These are phyloP conservation scores for Drosophila neonasuta DNA, from an alignment of 2,888 invertebrate species.

Conservation along the genomic window DNA sequence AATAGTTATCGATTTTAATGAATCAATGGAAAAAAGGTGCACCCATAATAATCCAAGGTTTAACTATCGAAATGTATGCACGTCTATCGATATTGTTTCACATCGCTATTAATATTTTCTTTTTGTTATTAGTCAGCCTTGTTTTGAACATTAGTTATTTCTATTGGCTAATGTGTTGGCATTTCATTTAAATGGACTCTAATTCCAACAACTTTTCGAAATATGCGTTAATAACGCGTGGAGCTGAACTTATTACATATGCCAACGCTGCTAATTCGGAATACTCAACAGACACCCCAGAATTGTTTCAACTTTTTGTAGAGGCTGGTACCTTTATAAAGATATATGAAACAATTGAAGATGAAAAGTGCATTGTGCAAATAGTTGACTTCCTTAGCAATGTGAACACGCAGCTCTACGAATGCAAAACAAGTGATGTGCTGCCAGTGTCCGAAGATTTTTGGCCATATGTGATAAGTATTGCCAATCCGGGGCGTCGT, in stretches of 20 bases:
- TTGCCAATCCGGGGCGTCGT: conserved; percentile 83
- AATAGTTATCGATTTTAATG: background rate
- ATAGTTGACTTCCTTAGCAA: conserved; percentile 66
- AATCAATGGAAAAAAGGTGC: background rate
- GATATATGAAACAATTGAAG: conserved; percentile 54
- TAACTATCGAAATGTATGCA: conserved; percentile 5
- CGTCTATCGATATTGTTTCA: conserved; percentile 29
- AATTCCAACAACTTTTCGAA: conserved; percentile 38
- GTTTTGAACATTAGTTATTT: conserved; percentile 39
- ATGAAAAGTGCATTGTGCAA: conserved; percentile 67
- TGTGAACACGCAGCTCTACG: conserved; percentile 73
- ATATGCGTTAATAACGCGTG: conserved; percentile 61
- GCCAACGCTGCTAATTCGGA: conserved; percentile 27
- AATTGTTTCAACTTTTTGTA: conserved; percentile 18
- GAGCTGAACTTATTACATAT: conserved; percentile 49
- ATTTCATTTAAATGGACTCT: conserved; percentile 48
- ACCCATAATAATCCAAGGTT: background rate
- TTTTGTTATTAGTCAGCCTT: conserved; percentile 51
- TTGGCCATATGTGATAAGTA: conserved; percentile 84
- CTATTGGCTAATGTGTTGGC: conserved; percentile 17
- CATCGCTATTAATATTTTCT: conserved; percentile 27
- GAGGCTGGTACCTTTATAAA: conserved; percentile 68
- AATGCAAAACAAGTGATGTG: conserved; percentile 68
- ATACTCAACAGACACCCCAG: background rate
- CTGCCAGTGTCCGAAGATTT: conserved; percentile 76